These are phyloP conservation scores for Malurus alboscapulatus DNA, from an alignment of 2,113 vertebrate species.

Conservation along the genomic window DNA sequence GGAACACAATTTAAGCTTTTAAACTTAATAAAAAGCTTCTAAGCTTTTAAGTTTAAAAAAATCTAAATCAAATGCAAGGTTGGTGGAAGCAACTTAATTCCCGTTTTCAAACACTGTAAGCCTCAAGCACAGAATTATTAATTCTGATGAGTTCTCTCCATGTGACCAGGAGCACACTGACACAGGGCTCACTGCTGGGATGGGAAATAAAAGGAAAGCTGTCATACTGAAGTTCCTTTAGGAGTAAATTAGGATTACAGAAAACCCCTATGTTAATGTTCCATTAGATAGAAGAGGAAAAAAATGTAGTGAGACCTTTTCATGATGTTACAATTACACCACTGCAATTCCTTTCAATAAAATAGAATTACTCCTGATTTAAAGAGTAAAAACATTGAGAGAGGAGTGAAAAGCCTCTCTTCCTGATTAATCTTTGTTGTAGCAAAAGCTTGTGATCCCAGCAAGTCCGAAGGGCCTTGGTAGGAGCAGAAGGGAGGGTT, in stretches of 20 bases:
- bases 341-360: not conserved
- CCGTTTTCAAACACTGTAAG: not conserved
- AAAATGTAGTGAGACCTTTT: not conserved
- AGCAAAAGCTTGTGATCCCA: not conserved
- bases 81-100: not conserved
- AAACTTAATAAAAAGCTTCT: not conserved
- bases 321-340: not conserved
- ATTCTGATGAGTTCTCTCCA: not conserved
- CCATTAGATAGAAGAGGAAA: not conserved
- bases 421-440: not conserved
- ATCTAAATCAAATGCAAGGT: not conserved
- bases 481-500: not conserved
- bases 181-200: not conserved
- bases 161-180: not conserved
- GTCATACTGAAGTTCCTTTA: not conserved
- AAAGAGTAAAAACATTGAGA: not conserved
- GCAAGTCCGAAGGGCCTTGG: not conserved
- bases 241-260: not conserved
- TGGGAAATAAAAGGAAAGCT: not conserved
- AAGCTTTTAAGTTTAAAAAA: not conserved
- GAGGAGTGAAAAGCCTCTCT: not conserved
- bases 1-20: not conserved
- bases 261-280: not conserved
- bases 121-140: not conserved
- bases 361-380: not conserved